Percentiles rank a stretch among this genome's conserved stretches.
Conservation (phyloP, 2,113 vertebrate species). For the Tringa solitaria region DNA sequence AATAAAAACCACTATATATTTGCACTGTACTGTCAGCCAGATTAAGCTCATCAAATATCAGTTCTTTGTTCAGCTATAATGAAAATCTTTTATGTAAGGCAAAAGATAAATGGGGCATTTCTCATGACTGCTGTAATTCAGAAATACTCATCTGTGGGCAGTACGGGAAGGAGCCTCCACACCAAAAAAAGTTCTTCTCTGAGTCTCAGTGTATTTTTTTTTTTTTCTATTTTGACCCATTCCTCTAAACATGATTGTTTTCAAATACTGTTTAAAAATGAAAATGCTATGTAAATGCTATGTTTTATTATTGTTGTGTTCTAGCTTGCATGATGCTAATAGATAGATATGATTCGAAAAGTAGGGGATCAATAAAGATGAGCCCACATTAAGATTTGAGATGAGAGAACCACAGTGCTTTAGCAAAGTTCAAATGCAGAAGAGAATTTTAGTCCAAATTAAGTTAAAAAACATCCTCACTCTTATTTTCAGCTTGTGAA, state of each 20-base stretch:
- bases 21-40: background rate
- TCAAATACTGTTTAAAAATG: background rate
- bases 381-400: background rate
- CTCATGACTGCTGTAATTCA: background rate
- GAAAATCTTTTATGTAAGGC: background rate
- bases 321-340: background rate
- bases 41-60: conserved; percentile 21
- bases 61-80: conserved; percentile 2
- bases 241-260: background rate
- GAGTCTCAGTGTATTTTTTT: background rate
- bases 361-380: background rate
- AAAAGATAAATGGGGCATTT: background rate
- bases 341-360: background rate
- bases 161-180: background rate
- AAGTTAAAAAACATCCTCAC: background rate
- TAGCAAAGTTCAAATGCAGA: background rate
- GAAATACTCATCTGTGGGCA: background rate
- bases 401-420: background rate
- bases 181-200: background rate
- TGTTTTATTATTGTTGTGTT: background rate
- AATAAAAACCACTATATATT: background rate
- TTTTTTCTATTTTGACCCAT: background rate
- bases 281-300: background rate
- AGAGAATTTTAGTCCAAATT: background rate
- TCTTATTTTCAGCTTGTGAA: background rate